Percentiles rank a stretch among this genome's conserved stretches.
phyloP scores from a whole-genome alignment of 2,888 invertebrate species.

The Cataglyphis cursor region DNA sequence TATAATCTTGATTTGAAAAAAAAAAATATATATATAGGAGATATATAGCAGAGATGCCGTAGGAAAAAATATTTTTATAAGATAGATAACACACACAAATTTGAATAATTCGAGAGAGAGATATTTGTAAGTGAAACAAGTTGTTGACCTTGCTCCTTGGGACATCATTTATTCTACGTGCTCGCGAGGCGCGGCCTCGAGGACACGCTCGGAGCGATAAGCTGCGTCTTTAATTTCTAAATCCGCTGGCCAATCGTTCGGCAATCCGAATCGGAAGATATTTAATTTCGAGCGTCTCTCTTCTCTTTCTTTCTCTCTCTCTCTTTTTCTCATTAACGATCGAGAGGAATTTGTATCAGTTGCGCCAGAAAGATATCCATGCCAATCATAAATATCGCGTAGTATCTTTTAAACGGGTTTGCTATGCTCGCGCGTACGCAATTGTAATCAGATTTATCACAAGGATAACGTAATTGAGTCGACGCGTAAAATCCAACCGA shows the following conservation, averaged over 20 bases:
- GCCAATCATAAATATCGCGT: slow-evolving; percentile 35
- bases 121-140: neutral
- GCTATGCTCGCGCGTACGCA: neutral
- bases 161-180: neutral
- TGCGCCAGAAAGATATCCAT: slow-evolving; percentile 11
- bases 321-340: slow-evolving; percentile 24
- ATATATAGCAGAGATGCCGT: neutral
- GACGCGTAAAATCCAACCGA: slow-evolving; percentile 6
- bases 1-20: slow-evolving; percentile 15
- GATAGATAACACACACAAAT: neutral
- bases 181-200: slow-evolving; percentile 6
- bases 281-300: slow-evolving; percentile 17
- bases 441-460: slow-evolving; percentile 34
- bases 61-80: neutral
- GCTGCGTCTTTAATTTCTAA: slow-evolving; percentile 47
- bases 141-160: neutral
- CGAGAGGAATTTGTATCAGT: slow-evolving; percentile 24
- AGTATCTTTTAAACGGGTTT: slow-evolving; percentile 28
- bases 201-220: slow-evolving; percentile 25
- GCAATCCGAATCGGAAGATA: slow-evolving; percentile 19
- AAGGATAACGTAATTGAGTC: slow-evolving; percentile 17
- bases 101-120: slow-evolving; percentile 5
- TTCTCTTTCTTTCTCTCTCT: neutral
- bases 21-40: neutral
- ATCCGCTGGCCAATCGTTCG: slow-evolving; percentile 13